Conservation (phyloP, 2,797 vertebrate species). For the Schizopygopsis pylzovi region DNA sequence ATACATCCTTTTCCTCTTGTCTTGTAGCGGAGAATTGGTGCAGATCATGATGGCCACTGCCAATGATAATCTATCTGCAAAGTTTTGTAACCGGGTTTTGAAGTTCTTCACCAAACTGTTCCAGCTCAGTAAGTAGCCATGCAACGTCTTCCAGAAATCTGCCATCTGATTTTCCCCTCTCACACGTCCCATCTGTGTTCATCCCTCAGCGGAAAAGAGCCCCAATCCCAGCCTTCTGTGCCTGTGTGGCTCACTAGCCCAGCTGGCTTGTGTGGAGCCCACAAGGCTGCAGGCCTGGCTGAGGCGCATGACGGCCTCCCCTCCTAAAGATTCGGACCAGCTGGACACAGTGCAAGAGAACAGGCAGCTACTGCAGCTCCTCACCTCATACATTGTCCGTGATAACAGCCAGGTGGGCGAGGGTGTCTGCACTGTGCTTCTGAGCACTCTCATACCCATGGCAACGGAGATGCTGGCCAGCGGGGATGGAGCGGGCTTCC, state of each 20-base stretch:
- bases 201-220: constrained; percentile 90
- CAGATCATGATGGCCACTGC: constrained; percentile 99
- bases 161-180: background rate
- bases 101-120: constrained; percentile 99
- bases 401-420: constrained; percentile 99
- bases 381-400: constrained; percentile 95
- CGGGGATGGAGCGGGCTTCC: constrained; percentile 94
- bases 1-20: constrained; percentile 5
- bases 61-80: constrained; percentile 95
- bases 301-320: constrained; percentile 92
- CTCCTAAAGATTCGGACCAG: constrained; percentile 94
- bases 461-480: constrained; percentile 96
- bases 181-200: background rate
- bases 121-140: constrained; percentile 90
- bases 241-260: constrained; percentile 94
- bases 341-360: constrained; percentile 96
- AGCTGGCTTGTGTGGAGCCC: constrained; percentile 94
- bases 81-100: constrained; percentile 97
- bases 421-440: constrained; percentile 95
- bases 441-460: constrained; percentile 98
- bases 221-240: constrained; percentile 93
- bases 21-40: constrained; percentile 90
- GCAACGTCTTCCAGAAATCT: background rate
- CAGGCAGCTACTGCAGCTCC: constrained; percentile 92
- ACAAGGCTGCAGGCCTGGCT: constrained; percentile 92